These are phyloP conservation scores for Lates japonicus DNA, from an alignment of 2,797 vertebrate species.

Conservation along the genomic window DNA sequence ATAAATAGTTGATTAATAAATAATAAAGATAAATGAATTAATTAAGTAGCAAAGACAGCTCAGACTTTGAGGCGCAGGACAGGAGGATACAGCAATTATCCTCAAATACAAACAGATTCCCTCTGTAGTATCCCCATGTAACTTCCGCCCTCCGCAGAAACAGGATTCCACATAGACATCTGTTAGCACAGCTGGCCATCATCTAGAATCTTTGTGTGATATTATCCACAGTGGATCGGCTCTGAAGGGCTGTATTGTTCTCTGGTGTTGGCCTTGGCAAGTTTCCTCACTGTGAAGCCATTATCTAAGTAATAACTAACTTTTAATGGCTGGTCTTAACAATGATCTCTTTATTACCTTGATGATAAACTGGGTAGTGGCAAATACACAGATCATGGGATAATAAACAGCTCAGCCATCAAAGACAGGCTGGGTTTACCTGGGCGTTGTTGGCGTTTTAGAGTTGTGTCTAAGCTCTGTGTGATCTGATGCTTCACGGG, in stretches of 20 bases:
- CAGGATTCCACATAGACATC: conserved; percentile 75
- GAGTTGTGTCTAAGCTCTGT: neutral
- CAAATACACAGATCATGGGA: conserved; percentile 33
- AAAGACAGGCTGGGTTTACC: neutral
- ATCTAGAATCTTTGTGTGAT: conserved; percentile 68
- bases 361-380: conserved; percentile 31
- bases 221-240: conserved; percentile 59
- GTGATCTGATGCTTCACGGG: neutral
- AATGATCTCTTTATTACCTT: conserved; percentile 59
- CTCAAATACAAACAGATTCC: conserved; percentile 60
- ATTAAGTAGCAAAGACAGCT: conserved; percentile 56
- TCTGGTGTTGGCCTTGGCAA: conserved; percentile 55
- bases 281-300: conserved; percentile 52
- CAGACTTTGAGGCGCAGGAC: conserved; percentile 43
- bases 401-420: conserved; percentile 29
- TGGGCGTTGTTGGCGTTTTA: neutral
- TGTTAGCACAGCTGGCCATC: conserved; percentile 80
- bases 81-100: conserved; percentile 68
- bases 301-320: conserved; percentile 46
- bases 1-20: conserved; percentile 41
- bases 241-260: conserved; percentile 67
- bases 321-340: conserved; percentile 29
- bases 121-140: conserved; percentile 55
- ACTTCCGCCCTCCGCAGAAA: no score
- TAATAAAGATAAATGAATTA: conserved; percentile 46